Evolutionary conservation across 2,797 vertebrate genomes (phyloP).

Genomic region (Sciurus carolinensis): DNA sequence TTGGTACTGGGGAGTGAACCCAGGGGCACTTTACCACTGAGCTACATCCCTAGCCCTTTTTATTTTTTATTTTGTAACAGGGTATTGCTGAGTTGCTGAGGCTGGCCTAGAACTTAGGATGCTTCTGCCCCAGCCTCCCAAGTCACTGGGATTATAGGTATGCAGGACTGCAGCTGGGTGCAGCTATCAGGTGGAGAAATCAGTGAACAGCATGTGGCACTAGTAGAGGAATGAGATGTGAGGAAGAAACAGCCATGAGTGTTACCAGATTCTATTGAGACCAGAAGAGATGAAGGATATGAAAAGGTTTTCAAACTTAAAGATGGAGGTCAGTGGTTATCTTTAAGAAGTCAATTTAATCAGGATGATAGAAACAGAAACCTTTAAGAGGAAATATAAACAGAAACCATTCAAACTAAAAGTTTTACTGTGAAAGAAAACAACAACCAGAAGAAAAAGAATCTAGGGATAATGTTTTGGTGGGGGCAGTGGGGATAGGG

Average conservation of each 20-base stretch:
- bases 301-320: not conserved
- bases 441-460: not conserved
- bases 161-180: too few species aligned
- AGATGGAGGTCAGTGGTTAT: not conserved
- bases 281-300: not conserved
- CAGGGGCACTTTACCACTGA: too few species aligned
- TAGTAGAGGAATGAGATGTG: not conserved
- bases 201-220: not conserved
- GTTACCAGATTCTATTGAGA: not conserved
- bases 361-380: not conserved
- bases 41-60: too few species aligned
- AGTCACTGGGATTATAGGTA: too few species aligned
- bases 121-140: too few species aligned
- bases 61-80: too few species aligned
- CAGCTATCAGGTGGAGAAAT: not conserved
- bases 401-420: not conserved
- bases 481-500: not conserved
- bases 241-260: too few species aligned
- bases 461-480: not conserved
- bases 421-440: conserved; percentile 26
- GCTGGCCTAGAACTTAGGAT: too few species aligned
- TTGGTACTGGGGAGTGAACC: too few species aligned
- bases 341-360: conserved; percentile 8
- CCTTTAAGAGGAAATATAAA: not conserved
- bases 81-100: too few species aligned